A percentile compares a stretch with the other conserved stretches of the same genome.
These are phyloP conservation scores for Chironomus striatipennis DNA, from an alignment of 1,140 invertebrate genomes.

Conservation along the genomic window DNA sequence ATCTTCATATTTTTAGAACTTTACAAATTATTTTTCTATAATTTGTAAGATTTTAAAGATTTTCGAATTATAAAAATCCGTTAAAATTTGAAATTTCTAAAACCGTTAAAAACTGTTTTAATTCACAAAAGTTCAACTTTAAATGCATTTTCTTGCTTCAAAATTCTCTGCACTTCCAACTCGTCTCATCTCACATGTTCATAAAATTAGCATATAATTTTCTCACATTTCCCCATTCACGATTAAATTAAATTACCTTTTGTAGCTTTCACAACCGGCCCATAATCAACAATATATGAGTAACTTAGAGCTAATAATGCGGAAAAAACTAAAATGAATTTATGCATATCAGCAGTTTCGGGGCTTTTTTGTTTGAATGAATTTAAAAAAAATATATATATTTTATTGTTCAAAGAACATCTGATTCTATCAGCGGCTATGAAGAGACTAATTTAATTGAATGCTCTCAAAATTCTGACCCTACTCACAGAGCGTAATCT, in stretches of 20 bases:
- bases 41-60: no score
- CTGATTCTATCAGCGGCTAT: not conserved
- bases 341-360: not conserved
- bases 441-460: not conserved
- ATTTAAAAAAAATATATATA: not conserved
- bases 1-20: not conserved
- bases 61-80: no score
- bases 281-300: constrained; percentile 24
- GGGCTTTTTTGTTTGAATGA: not conserved
- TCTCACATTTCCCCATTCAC: not conserved
- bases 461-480: no score
- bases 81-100: no score
- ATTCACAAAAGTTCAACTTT: no score
- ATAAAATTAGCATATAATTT: no score
- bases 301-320: not conserved
- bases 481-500: no score
- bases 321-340: not conserved
- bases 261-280: constrained; percentile 24
- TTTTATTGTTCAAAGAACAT: not conserved
- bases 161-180: no score
- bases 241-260: constrained; percentile 21
- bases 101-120: no score
- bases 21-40: no score
- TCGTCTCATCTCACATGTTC: no score
- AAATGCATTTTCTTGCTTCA: no score